phyloP scores from a whole-genome alignment of 2,888 invertebrate species.

The Agriopis aurantiaria region DNA sequence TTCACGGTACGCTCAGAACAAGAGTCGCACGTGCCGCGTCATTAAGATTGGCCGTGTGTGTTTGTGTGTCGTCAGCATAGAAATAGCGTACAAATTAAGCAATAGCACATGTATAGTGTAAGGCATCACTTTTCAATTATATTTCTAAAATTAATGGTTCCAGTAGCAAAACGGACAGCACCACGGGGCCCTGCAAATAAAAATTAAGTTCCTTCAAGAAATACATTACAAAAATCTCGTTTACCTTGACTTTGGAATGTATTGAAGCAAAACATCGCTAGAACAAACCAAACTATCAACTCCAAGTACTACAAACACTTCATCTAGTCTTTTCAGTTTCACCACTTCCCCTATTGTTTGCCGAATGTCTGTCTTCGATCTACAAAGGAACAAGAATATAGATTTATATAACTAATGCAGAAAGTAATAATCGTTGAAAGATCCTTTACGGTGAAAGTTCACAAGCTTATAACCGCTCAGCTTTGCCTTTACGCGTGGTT shows the following conservation, averaged over 20 bases:
- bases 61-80: no score
- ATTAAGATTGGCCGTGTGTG: no score
- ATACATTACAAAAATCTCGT: not conserved
- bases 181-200: no score
- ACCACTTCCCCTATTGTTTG: not conserved
- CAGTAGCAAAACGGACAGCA: no score
- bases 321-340: not conserved
- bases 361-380: not conserved
- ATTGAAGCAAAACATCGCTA: not conserved
- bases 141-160: no score
- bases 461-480: slow-evolving; percentile 30
- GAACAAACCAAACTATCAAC: slow-evolving; percentile 1
- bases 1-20: no score
- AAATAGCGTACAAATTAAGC: no score
- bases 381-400: slow-evolving; percentile 13
- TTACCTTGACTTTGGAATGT: not conserved
- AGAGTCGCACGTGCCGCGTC: no score
- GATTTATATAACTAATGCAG: slow-evolving; percentile 13
- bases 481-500: slow-evolving; percentile 29
- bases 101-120: no score
- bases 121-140: no score
- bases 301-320: slow-evolving; percentile 11
- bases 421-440: slow-evolving; percentile 35
- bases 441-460: slow-evolving; percentile 39
- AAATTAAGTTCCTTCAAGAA: no score